Evolutionary conservation across 1,140 invertebrate genomes (phyloP).

Genomic region (Cataglyphis hispanica): DNA sequence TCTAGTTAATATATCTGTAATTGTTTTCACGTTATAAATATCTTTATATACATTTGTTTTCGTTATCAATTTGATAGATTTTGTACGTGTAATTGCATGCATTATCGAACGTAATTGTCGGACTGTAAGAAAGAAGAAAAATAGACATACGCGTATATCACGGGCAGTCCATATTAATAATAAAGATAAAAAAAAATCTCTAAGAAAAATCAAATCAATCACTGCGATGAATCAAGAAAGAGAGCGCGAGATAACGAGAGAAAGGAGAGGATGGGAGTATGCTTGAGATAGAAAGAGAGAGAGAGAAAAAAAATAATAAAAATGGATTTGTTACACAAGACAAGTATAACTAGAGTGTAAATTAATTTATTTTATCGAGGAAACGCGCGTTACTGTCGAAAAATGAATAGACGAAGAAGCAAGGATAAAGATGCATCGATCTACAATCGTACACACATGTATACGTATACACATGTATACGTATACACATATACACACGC

Average conservation of each 20-base stretch:
- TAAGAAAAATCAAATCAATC: slow-evolving; percentile 68
- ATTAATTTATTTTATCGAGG: slow-evolving; percentile 83
- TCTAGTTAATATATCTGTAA: slow-evolving; percentile 80
- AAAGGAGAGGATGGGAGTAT: slow-evolving; percentile 37
- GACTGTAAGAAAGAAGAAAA: slow-evolving; percentile 32
- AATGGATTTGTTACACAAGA: slow-evolving; percentile 76
- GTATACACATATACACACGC: slow-evolving; percentile 13
- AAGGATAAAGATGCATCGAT: slow-evolving; percentile 43
- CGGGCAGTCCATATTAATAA: slow-evolving; percentile 33
- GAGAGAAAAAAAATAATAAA: slow-evolving; percentile 45
- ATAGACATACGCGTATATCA: slow-evolving; percentile 40
- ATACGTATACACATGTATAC: slow-evolving; percentile 5
- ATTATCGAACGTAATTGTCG: slow-evolving; percentile 77
- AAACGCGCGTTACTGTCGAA: slow-evolving; percentile 66
- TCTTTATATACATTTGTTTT: slow-evolving; percentile 77
- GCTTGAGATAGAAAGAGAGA: slow-evolving; percentile 45
- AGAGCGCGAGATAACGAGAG: slow-evolving; percentile 14
- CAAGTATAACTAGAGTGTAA: slow-evolving; percentile 79
- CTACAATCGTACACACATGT: slow-evolving; percentile 12
- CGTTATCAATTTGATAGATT: slow-evolving; percentile 78
- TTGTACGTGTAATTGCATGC: slow-evolving; percentile 79
- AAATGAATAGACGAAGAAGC: slow-evolving; percentile 44
- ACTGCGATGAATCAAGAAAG: slow-evolving; percentile 56
- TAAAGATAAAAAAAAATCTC: slow-evolving; percentile 34
- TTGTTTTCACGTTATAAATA: slow-evolving; percentile 77